A percentile compares a stretch with the other conserved stretches of the same genome.
These are phyloP conservation scores for Lophius americanus DNA, from an alignment of 2,797 vertebrate species.

Conservation along the genomic window DNA sequence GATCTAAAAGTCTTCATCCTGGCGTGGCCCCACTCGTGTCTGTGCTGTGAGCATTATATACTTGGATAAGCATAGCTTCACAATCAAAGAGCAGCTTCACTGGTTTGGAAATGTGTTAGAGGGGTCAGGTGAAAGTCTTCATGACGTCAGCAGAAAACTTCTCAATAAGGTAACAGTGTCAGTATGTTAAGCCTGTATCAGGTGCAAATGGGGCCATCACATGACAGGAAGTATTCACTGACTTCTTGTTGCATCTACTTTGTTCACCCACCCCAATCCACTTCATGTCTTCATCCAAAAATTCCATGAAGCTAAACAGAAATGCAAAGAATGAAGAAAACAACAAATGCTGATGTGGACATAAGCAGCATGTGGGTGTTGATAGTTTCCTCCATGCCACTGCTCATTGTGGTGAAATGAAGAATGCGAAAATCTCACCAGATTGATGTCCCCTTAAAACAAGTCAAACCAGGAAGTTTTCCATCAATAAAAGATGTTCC, in stretches of 20 bases:
- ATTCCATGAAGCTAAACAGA: neutral
- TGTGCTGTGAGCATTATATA: slow-evolving; percentile 81
- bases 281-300: slow-evolving; percentile 7
- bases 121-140: slow-evolving; percentile 84
- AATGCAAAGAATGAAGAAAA: neutral
- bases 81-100: slow-evolving; percentile 82
- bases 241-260: neutral
- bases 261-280: slow-evolving; percentile 17
- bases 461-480: slow-evolving; percentile 42
- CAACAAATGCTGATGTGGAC: slow-evolving; percentile 1
- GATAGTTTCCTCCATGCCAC: slow-evolving; percentile 38
- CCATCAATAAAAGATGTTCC: slow-evolving; percentile 78
- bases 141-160: slow-evolving; percentile 77
- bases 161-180: slow-evolving; percentile 40
- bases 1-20: slow-evolving; percentile 88
- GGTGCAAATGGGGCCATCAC: slow-evolving; percentile 1
- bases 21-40: slow-evolving; percentile 66
- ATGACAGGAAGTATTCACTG: slow-evolving; percentile 6
- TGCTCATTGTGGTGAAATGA: slow-evolving; percentile 57
- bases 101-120: slow-evolving; percentile 82
- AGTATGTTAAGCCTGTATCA: slow-evolving; percentile 13
- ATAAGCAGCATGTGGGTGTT: slow-evolving; percentile 18
- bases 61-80: slow-evolving; percentile 84
- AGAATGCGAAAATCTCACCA: slow-evolving; percentile 61
- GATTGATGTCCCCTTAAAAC: slow-evolving; percentile 55